Conservation (phyloP, 2,797 vertebrate genomes). For the Clarias fuscus region DNA sequence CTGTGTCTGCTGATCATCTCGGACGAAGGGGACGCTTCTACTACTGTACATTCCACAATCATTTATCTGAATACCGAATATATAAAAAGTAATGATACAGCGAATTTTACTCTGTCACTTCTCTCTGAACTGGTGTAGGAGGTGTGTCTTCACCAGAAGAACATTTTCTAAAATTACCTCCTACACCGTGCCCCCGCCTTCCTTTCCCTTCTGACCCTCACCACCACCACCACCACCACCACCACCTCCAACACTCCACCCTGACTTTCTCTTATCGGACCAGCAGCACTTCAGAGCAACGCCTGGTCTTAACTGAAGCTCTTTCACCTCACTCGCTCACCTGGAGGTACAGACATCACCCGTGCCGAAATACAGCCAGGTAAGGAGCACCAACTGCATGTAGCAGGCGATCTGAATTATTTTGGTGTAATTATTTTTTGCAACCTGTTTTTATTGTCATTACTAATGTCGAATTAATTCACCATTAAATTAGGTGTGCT, state of each 20-base stretch:
- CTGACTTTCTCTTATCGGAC: conserved; percentile 28
- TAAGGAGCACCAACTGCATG: conserved; percentile 1
- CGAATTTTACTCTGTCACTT: background rate
- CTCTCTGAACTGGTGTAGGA: conserved; percentile 22
- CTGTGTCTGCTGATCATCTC: background rate
- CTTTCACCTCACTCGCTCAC: conserved; percentile 3
- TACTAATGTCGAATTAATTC: background rate
- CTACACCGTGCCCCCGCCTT: conserved; percentile 9
- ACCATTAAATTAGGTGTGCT: background rate
- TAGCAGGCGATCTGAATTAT: background rate
- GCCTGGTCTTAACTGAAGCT: background rate
- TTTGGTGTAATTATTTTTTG: background rate
- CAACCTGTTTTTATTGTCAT: background rate
- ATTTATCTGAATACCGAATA: background rate
- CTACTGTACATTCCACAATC: too few species aligned
- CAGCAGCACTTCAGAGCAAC: conserved; percentile 21
- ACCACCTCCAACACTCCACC: conserved; percentile 22
- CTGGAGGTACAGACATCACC: conserved; percentile 13
- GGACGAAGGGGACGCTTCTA: background rate
- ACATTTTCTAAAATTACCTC: conserved; percentile 41
- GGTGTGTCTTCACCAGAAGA: conserved; percentile 30
- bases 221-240: conserved; percentile 23
- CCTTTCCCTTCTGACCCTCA: conserved; percentile 9
- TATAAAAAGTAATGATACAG: background rate
- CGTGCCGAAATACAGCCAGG: background rate